Conservation (phyloP, 2,797 vertebrate species). For the Dromococcyx pavoninus region DNA sequence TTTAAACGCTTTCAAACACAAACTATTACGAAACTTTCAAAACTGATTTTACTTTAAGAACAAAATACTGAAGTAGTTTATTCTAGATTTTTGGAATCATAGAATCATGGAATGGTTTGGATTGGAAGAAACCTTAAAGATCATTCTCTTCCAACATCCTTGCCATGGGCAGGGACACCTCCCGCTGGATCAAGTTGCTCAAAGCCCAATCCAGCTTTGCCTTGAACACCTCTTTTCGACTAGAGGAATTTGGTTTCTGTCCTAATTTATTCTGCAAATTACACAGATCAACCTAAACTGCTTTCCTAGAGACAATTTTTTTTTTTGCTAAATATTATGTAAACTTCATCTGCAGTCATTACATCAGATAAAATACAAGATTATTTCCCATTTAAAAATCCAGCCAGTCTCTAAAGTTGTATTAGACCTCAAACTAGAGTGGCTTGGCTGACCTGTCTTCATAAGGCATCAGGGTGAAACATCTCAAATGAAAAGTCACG, state of each 20-base stretch:
- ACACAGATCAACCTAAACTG: background rate
- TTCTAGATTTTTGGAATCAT: background rate
- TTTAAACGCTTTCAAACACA: background rate
- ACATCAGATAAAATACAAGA: background rate
- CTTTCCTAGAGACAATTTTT: background rate
- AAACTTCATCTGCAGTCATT: background rate
- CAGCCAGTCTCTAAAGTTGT: background rate
- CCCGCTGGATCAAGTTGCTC: too few relatives aligned
- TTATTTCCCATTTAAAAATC: background rate
- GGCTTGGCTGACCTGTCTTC: background rate
- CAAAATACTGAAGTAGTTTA: background rate
- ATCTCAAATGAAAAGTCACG: background rate
- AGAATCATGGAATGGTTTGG: too few relatives aligned
- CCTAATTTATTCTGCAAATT: background rate
- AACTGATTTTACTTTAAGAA: background rate
- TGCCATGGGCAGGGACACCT: too few relatives aligned
- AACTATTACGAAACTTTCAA: background rate
- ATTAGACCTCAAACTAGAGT: background rate
- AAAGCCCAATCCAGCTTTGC: too few relatives aligned
- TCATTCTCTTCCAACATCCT: too few relatives aligned
- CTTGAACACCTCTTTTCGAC: background rate
- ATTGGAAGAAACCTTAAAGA: too few relatives aligned
- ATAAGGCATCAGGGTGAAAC: background rate
- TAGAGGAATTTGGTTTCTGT: accelerated
- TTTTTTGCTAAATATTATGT: background rate